Conservation (phyloP, 2,113 vertebrate genomes). For the Archocentrus centrarchus region DNA sequence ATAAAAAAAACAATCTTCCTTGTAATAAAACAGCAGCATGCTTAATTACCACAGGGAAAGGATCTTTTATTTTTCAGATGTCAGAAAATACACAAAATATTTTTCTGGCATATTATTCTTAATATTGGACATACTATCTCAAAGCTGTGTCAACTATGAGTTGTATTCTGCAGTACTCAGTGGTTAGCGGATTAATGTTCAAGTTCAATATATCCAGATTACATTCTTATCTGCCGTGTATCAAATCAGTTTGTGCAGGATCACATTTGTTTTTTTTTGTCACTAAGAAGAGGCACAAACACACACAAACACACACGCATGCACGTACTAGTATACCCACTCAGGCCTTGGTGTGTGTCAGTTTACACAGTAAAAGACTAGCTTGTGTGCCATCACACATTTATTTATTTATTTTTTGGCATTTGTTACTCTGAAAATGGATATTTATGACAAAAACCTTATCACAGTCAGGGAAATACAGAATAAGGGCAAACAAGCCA, state of each 20-base stretch:
- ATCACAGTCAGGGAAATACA: not conserved
- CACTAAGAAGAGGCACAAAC: constrained; percentile 12
- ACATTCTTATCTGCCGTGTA: constrained; percentile 54
- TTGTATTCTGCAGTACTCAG: constrained; percentile 13
- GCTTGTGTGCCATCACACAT: not conserved
- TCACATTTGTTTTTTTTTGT: constrained; percentile 36
- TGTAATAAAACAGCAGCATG: not conserved
- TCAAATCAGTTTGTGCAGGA: constrained; percentile 47
- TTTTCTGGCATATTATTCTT: not conserved
- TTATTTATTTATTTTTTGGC: no score
- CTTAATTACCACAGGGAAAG: not conserved
- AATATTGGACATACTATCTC: not conserved
- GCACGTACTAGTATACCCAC: not conserved
- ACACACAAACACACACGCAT: no score
- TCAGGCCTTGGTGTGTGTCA: not conserved
- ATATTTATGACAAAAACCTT: constrained; percentile 19
- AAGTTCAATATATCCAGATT: constrained; percentile 53
- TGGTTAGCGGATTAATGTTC: constrained; percentile 57
- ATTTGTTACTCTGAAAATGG: constrained; percentile 12
- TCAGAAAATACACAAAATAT: not conserved
- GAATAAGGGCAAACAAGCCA: constrained; percentile 29
- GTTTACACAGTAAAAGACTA: not conserved
- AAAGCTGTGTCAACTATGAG: not conserved
- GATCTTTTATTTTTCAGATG: not conserved
- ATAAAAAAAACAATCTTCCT: not conserved